Evolutionary conservation across 1,140 invertebrate genomes (phyloP).

Genomic region (Papilio aristodemus): DNA sequence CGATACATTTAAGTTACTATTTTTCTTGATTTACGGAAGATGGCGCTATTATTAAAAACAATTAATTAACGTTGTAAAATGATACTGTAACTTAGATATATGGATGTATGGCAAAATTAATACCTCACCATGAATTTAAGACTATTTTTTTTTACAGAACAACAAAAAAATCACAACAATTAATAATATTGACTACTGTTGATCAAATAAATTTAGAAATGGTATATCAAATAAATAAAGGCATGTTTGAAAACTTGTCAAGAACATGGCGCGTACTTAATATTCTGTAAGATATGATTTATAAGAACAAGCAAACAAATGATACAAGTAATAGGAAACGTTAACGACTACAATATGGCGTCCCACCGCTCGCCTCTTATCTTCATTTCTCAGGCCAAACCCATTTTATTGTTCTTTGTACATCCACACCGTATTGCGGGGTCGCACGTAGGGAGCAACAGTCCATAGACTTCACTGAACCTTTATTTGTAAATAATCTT

Average conservation of each 20-base stretch:
- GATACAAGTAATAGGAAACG: background rate
- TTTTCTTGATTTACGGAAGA: background rate
- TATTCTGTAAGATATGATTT: background rate
- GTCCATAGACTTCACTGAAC: background rate
- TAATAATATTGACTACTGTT: no score
- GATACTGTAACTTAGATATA: no score
- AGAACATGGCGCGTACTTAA: background rate
- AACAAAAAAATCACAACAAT: no score
- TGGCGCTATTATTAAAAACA: background rate
- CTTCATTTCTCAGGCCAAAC: background rate
- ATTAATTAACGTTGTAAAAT: background rate
- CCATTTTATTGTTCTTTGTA: slow-evolving; percentile 11
- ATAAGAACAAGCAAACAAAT: background rate
- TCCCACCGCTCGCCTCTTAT: background rate
- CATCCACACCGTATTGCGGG: background rate
- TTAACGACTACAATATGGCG: background rate
- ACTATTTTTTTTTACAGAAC: no score
- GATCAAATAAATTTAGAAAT: no score
- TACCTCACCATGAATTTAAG: no score
- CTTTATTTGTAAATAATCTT: background rate
- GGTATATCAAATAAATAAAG: no score
- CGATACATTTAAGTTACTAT: background rate
- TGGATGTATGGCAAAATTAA: background rate
- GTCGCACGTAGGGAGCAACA: background rate
- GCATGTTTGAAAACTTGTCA: background rate